Conservation (phyloP, 2,113 vertebrate species). For the Trochalopteron elliotii region DNA sequence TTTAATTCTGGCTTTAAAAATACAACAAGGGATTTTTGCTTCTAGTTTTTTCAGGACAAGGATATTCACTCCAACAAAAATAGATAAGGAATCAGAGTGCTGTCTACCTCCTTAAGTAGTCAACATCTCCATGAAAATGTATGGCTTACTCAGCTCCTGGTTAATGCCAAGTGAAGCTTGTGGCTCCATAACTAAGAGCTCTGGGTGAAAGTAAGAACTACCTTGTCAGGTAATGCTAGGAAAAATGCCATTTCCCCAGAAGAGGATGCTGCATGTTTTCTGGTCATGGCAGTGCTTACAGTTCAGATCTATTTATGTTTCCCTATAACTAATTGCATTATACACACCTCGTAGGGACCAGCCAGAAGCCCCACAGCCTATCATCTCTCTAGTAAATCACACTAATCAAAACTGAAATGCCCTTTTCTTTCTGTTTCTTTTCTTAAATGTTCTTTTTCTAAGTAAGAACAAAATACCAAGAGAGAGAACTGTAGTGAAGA, state of each 20-base stretch:
- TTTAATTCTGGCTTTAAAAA: conserved; percentile 22
- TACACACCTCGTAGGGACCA: not conserved
- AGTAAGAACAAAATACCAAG: not conserved
- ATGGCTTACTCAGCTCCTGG: not conserved
- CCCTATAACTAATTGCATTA: not conserved
- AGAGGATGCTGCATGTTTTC: not conserved
- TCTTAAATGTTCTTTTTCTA: not conserved
- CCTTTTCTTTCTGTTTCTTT: not conserved
- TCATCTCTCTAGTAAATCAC: not conserved
- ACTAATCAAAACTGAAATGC: not conserved
- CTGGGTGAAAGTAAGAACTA: not conserved
- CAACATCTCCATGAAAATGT: not conserved
- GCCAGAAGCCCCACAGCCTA: not conserved
- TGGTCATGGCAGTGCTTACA: not conserved
- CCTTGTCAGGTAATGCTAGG: not conserved
- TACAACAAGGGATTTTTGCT: not conserved
- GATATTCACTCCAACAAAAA: not conserved
- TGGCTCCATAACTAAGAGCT: not conserved
- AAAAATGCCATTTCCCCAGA: not conserved
- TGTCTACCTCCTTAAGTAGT: not conserved
- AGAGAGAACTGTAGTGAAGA: not conserved
- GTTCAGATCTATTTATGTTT: not conserved
- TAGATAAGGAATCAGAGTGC: not conserved
- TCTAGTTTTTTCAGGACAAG: conserved; percentile 3
- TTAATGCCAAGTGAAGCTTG: not conserved